Base-by-base conservation (phyloP, 2,888 invertebrate species). In the Cotesia congregata region DNA sequence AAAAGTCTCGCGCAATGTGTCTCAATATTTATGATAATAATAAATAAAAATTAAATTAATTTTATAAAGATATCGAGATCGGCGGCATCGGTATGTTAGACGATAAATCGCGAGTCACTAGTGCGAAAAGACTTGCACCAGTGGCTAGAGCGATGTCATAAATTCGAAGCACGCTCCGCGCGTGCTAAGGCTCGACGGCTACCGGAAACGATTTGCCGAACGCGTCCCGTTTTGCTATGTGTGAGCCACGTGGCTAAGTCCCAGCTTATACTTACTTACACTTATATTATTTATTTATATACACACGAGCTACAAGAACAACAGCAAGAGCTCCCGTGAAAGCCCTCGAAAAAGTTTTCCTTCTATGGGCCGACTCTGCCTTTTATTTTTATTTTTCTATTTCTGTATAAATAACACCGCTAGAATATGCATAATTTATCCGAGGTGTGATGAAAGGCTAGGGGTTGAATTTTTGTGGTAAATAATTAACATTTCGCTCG, bases 201-300 rank as follows among this genome's bases (percentile, higher is more conserved):
- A 85, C 85, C 84, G 85, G 86, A 86, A 86, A 83, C 83, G 84
- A 86, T 86, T 86, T 85, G 86, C 83, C 82, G 80, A 84, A 83
- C 71, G 75, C 73, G 75, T 72, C 75, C 75, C 73, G 75, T 70
- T 71, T 73, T 65, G 65, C 75, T 74, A 39, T 72, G 65, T 72
- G 20, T 72, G 30, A 40, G 83, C 77, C 85, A 85, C 85, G 86
- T 86, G 85, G 83, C 85, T 9, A 12, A 7, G 50, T 50, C 50
- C 12, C 61, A 2, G 39, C 61, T 20, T 60, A 30, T 7, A 70
- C 61, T 38, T 50, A 9, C 6, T 60, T 61, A 38, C 61, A 61
- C n/a, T 4, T 6, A 17, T 4, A 59, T 30, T 71, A 39, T 39
- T 12, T 38, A 41, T 40, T 9, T 40, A 41, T 41, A 9, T 41